Conservation (phyloP, 1,140 invertebrate genomes). For the Brachionus manjavacas region DNA sequence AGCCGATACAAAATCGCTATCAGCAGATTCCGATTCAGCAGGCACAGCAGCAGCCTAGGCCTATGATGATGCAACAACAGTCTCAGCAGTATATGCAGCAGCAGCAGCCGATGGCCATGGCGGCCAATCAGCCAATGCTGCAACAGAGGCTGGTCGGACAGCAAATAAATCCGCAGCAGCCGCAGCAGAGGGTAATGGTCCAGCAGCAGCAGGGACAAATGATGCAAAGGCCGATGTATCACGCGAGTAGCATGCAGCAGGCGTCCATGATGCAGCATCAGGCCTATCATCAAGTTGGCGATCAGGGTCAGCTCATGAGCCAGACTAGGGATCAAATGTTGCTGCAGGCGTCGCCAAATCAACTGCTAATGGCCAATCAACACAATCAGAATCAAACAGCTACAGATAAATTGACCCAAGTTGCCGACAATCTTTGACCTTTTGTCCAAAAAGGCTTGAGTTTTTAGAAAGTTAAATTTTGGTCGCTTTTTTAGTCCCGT, state of each 20-base stretch:
- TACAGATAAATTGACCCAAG: slow-evolving; percentile 29
- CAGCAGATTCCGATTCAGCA: neutral
- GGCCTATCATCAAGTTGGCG: slow-evolving; percentile 18
- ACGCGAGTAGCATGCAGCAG: neutral
- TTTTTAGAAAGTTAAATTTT: neutral
- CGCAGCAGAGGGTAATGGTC: neutral
- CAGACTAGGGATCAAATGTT: slow-evolving; percentile 41
- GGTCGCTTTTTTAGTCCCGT: no score
- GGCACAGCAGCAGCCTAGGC: slow-evolving; percentile 26
- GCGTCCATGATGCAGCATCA: neutral
- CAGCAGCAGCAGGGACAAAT: neutral
- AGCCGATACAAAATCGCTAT: neutral
- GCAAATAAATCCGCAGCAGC: slow-evolving; percentile 1
- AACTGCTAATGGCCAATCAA: neutral
- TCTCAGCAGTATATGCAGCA: neutral
- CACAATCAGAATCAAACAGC: slow-evolving; percentile 32
- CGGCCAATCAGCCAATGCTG: neutral
- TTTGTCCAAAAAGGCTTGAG: neutral
- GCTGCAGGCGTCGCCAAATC: slow-evolving; percentile 21
- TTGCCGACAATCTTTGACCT: slow-evolving; percentile 26
- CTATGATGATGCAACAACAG: neutral
- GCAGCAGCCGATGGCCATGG: neutral
- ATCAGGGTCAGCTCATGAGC: neutral
- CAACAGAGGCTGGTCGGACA: neutral
- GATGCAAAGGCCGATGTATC: neutral